phyloP scores from a whole-genome alignment of 2,797 vertebrate species.

The Micrastur ruficollis region DNA sequence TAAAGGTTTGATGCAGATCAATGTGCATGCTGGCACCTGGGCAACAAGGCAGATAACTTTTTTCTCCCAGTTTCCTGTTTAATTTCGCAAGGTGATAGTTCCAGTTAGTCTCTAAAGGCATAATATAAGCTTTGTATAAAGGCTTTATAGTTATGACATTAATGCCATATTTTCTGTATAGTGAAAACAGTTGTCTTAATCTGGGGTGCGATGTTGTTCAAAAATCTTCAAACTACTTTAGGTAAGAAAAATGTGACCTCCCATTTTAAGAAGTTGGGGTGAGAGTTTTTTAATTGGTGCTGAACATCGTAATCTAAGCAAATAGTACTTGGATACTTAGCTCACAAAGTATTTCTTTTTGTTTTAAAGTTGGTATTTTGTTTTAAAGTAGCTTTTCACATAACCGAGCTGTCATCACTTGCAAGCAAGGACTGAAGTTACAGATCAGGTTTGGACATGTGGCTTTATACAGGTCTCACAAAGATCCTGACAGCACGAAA shows the following conservation, averaged over 20 bases:
- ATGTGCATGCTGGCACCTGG: neutral
- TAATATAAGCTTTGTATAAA: neutral
- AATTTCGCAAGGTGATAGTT: neutral
- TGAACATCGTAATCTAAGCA: neutral
- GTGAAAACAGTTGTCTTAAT: neutral
- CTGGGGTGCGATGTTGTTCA: neutral
- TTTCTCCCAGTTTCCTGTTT: neutral
- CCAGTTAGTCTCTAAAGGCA: neutral
- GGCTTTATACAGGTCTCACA: neutral
- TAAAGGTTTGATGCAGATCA: neutral
- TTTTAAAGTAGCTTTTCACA: conserved; percentile 21
- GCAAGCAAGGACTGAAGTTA: neutral
- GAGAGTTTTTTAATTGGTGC: neutral
- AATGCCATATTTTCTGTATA: neutral
- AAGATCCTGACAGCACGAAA: neutral
- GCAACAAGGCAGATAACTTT: neutral
- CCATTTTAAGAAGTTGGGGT: neutral
- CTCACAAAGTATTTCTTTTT: neutral
- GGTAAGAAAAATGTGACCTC: neutral
- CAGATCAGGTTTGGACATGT: conserved; percentile 5
- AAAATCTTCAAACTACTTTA: neutral
- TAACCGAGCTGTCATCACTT: conserved; percentile 11
- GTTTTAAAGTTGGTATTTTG: neutral
- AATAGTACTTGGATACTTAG: neutral
- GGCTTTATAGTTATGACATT: neutral